Percentiles rank a stretch among this genome's conserved stretches.
phyloP scores from a whole-genome alignment of 2,888 invertebrate species.

The Chrysotoxum bicinctum region DNA sequence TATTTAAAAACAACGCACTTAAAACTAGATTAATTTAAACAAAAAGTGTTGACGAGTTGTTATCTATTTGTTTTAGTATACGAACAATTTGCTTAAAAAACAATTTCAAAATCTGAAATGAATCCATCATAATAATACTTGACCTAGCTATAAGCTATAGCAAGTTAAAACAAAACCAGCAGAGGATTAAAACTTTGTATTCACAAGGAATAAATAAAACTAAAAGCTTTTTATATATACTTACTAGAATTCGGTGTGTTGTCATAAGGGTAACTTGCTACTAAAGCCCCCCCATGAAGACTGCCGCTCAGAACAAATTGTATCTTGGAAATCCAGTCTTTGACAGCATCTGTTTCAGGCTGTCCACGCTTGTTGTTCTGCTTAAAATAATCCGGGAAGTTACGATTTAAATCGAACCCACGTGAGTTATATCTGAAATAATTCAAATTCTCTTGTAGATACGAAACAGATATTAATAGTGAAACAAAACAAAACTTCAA shows the following conservation, averaged over 20 bases:
- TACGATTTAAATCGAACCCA: conserved; percentile 95
- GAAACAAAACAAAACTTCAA: conserved; percentile 11
- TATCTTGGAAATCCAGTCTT: conserved; percentile 95
- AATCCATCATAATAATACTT: no score
- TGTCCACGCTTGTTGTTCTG: conserved; percentile 93
- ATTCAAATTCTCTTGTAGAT: not conserved
- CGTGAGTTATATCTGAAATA: conserved; percentile 89
- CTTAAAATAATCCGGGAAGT: conserved; percentile 97
- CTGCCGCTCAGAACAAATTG: conserved; percentile 97
- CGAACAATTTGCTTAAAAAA: no score
- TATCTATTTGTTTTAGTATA: no score
- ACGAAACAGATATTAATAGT: not conserved
- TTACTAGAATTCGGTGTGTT: conserved; percentile 97
- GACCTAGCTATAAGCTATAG: no score
- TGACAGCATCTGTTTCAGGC: conserved; percentile 97
- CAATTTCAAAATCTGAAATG: no score
- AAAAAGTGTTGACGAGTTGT: no score
- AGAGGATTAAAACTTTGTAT: not conserved
- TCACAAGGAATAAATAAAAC: not conserved
- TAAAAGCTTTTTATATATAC: conserved; percentile 78
- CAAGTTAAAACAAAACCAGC: no score
- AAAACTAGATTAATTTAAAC: no score
- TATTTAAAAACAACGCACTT: no score
- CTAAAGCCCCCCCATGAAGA: conserved; percentile 94
- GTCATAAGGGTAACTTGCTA: conserved; percentile 98